Percentiles rank a stretch among this genome's conserved stretches.
Conservation (phyloP, 2,113 vertebrate genomes). For the Garra rufa region DNA sequence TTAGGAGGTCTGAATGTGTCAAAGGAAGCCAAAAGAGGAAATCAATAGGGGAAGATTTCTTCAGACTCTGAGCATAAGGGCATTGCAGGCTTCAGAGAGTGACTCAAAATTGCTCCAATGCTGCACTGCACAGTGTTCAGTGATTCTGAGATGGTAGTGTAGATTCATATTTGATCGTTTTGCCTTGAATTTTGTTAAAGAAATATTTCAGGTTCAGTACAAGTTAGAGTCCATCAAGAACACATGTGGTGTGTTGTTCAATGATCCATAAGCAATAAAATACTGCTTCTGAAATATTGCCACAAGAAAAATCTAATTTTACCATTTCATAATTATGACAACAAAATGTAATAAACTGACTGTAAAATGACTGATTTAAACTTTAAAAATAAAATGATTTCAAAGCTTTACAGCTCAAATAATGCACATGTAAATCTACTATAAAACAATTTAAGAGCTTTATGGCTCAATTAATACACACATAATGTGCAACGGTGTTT, state of each 20-base stretch:
- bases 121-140: neutral
- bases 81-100: neutral
- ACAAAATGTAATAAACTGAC: too few relatives aligned
- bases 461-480: too few relatives aligned
- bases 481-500: too few relatives aligned
- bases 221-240: neutral
- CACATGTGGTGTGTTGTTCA: neutral
- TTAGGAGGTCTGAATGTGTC: constrained; percentile 34
- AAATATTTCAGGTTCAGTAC: neutral
- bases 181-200: neutral
- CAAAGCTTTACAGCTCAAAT: neutral
- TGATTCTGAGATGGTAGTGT: neutral
- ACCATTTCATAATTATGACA: too few relatives aligned
- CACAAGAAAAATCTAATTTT: too few relatives aligned
- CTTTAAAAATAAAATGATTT: neutral
- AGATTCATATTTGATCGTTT: constrained; percentile 2
- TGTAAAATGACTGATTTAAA: neutral
- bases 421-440: too few relatives aligned
- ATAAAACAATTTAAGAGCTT: too few relatives aligned
- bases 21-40: constrained; percentile 19
- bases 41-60: constrained; percentile 44
- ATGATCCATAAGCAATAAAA: neutral
- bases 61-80: neutral
- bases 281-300: neutral
- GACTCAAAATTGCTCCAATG: neutral